Percentiles rank a stretch among this genome's conserved stretches.
Conservation (phyloP, 1,140 invertebrate species). For the Hetaerina americana region DNA sequence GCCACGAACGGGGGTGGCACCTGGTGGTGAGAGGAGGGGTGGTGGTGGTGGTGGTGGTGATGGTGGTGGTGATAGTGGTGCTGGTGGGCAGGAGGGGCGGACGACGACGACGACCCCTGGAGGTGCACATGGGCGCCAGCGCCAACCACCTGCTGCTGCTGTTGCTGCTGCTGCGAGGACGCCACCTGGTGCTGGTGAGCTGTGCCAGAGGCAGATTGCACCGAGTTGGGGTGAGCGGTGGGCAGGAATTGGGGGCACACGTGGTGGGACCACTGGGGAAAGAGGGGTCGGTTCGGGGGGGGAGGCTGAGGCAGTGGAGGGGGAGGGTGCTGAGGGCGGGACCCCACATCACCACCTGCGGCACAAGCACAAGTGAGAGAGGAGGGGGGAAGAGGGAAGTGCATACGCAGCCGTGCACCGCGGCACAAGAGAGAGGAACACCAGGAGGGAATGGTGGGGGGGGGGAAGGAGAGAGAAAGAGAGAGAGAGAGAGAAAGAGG, state of each 20-base stretch:
- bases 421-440: background rate
- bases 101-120: constrained; percentile 35
- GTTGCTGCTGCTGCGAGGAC: constrained; percentile 24
- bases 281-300: constrained; percentile 47
- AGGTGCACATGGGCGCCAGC: constrained; percentile 33
- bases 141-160: background rate
- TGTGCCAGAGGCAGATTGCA: constrained; percentile 23
- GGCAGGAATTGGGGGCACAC: constrained; percentile 84
- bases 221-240: constrained; percentile 60
- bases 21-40: constrained; percentile 31
- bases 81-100: constrained; percentile 31
- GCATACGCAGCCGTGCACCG: no score
- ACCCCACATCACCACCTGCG: background rate
- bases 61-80: constrained; percentile 32
- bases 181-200: constrained; percentile 33
- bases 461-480: background rate
- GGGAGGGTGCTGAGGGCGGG: background rate
- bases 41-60: constrained; percentile 34
- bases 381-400: no score
- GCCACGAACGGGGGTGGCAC: constrained; percentile 31
- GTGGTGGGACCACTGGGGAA: constrained; percentile 84
- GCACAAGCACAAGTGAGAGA: background rate
- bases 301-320: background rate
- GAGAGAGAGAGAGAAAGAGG: background rate
- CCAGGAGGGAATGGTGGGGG: background rate